These are phyloP conservation scores for Amazona vittata DNA, from an alignment of 2,113 vertebrate genomes.

Conservation along the genomic window DNA sequence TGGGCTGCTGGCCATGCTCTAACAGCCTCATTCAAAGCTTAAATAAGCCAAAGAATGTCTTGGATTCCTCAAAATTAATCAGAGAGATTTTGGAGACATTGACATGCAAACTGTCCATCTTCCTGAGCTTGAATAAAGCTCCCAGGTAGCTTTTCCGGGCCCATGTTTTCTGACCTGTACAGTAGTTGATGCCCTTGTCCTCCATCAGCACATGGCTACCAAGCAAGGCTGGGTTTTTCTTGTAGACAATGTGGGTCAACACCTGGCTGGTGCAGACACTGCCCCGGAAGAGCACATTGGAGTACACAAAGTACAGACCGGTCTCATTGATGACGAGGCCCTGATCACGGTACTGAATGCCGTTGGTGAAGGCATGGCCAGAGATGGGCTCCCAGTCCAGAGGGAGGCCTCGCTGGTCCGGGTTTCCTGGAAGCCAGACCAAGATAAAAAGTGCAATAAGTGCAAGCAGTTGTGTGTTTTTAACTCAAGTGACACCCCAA, in stretches of 20 bases:
- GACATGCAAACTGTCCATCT: slow-evolving; percentile 71
- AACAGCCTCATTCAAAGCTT: slow-evolving; percentile 64
- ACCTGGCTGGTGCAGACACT: slow-evolving; percentile 62
- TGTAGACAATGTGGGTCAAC: slow-evolving; percentile 75
- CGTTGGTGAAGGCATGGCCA: slow-evolving; percentile 73
- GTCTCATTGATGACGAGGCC: slow-evolving; percentile 81
- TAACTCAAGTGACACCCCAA: neutral
- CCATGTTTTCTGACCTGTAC: slow-evolving; percentile 51
- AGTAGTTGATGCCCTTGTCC: slow-evolving; percentile 68
- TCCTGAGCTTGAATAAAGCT: slow-evolving; percentile 73
- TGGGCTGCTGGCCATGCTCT: neutral
- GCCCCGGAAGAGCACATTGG: slow-evolving; percentile 81
- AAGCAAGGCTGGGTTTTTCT: slow-evolving; percentile 54
- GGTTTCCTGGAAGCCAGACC: slow-evolving; percentile 59
- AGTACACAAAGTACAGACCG: slow-evolving; percentile 87
- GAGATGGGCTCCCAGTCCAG: slow-evolving; percentile 80
- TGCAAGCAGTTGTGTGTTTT: neutral
- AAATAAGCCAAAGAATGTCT: slow-evolving; percentile 81
- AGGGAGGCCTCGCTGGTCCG: slow-evolving; percentile 33
- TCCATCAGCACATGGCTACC: slow-evolving; percentile 76
- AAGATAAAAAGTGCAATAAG: neutral
- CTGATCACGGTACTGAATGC: slow-evolving; percentile 77
- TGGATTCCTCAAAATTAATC: slow-evolving; percentile 77
- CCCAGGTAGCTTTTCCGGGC: slow-evolving; percentile 77
- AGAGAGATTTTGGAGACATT: slow-evolving; percentile 70